Conservation (phyloP, 2,888 invertebrate species). For the Oasisia sp. region DNA sequence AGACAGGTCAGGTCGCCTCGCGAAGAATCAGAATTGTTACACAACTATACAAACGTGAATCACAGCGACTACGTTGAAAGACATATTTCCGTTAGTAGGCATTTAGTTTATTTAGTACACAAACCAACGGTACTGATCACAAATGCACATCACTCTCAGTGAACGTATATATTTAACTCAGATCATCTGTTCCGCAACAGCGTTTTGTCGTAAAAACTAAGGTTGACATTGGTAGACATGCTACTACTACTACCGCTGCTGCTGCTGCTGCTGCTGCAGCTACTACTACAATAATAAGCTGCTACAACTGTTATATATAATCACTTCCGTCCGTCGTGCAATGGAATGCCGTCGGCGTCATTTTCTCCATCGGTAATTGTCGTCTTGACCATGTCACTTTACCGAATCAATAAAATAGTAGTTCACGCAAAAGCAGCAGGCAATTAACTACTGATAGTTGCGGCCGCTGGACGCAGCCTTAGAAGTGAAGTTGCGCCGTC, state of each 20-base stretch:
- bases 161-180: too few species aligned
- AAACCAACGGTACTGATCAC: too few species aligned
- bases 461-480: not conserved
- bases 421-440: not conserved
- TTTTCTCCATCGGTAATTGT: not conserved
- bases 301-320: not conserved
- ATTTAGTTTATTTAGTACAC: too few species aligned
- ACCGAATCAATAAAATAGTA: not conserved
- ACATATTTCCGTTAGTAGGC: too few species aligned
- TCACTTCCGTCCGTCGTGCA: not conserved
- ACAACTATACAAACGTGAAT: too few species aligned
- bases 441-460: not conserved
- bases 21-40: too few species aligned
- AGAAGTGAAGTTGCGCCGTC: not conserved
- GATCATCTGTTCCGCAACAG: too few species aligned
- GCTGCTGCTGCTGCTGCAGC: conserved; percentile 41
- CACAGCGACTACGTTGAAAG: too few species aligned
- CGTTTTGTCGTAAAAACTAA: too few species aligned
- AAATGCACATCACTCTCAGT: too few species aligned
- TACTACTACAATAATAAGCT: conserved; percentile 36
- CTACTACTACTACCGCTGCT: conserved; percentile 45
- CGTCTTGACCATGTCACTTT: not conserved
- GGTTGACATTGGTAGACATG: too few species aligned
- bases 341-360: not conserved
- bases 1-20: too few species aligned